phyloP scores from a whole-genome alignment of 2,797 vertebrate genomes.

The Numenius phaeopus region DNA sequence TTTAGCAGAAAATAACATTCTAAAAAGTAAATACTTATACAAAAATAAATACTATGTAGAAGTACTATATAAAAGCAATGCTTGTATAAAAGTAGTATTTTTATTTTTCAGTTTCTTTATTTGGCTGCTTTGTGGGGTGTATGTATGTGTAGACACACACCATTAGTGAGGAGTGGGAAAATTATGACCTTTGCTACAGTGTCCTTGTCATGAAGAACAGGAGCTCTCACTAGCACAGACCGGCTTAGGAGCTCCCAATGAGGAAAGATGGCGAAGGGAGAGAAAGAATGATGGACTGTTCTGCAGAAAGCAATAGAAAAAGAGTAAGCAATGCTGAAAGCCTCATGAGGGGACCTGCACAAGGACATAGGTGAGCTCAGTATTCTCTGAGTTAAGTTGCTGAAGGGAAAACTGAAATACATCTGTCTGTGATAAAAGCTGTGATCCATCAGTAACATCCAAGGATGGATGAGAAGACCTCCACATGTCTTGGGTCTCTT shows the following conservation, averaged over 20 bases:
- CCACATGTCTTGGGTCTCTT: neutral
- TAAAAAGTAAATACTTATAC: neutral
- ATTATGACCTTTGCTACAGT: neutral
- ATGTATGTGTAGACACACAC: fast-evolving
- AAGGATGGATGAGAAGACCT: neutral
- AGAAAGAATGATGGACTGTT: neutral
- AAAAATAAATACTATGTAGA: neutral
- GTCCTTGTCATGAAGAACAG: neutral
- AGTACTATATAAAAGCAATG: neutral
- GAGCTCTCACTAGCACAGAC: neutral
- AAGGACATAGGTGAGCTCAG: neutral
- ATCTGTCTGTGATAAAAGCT: neutral
- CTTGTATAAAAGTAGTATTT: neutral
- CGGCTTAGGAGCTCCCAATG: fast-evolving
- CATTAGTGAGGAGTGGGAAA: neutral
- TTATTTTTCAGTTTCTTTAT: neutral
- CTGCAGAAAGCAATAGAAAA: neutral
- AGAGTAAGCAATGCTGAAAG: neutral
- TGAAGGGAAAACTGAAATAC: neutral
- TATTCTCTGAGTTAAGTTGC: neutral
- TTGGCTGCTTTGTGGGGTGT: neutral
- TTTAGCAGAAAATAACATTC: neutral
- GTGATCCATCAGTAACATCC: neutral
- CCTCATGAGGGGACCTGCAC: neutral
- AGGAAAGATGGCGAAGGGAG: neutral